Evolutionary conservation across 1,140 invertebrate species (phyloP).

Genomic region (Archivesica marissinica): DNA sequence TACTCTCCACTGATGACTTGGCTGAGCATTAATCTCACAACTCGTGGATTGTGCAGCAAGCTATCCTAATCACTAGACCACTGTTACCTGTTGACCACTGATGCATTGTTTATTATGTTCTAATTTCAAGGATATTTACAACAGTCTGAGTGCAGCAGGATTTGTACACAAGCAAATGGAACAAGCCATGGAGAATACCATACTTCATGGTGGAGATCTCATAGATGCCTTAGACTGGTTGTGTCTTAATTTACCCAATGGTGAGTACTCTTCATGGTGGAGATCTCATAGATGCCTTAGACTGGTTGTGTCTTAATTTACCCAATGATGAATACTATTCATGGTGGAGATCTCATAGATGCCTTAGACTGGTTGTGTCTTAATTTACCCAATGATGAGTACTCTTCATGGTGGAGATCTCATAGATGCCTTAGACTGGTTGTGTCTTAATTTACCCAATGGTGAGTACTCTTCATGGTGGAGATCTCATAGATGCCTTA

Average conservation of each 20-base stretch:
- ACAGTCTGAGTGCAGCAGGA: conserved; percentile 75
- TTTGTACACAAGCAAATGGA: conserved; percentile 80
- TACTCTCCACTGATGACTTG: too few relatives aligned
- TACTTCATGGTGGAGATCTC: conserved; percentile 79
- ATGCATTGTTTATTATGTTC: too few relatives aligned
- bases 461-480: conserved; percentile 69
- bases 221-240: conserved; percentile 82
- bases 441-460: conserved; percentile 81
- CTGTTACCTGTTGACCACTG: too few relatives aligned
- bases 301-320: conserved; percentile 82
- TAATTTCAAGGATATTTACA: conserved; percentile 80
- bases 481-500: too few relatives aligned
- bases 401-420: conserved; percentile 80
- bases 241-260: conserved; percentile 80
- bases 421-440: conserved; percentile 81
- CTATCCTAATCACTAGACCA: too few relatives aligned
- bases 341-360: conserved; percentile 80
- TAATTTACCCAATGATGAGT: conserved; percentile 77
- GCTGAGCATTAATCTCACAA: too few relatives aligned
- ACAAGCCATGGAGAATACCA: conserved; percentile 76
- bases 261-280: conserved; percentile 74
- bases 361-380: conserved; percentile 82
- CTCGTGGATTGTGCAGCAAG: too few relatives aligned
- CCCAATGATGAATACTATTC: conserved; percentile 74
- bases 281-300: conserved; percentile 80